phyloP scores from a whole-genome alignment of 2,888 invertebrate species.

The Torymus aiolomorphi region DNA sequence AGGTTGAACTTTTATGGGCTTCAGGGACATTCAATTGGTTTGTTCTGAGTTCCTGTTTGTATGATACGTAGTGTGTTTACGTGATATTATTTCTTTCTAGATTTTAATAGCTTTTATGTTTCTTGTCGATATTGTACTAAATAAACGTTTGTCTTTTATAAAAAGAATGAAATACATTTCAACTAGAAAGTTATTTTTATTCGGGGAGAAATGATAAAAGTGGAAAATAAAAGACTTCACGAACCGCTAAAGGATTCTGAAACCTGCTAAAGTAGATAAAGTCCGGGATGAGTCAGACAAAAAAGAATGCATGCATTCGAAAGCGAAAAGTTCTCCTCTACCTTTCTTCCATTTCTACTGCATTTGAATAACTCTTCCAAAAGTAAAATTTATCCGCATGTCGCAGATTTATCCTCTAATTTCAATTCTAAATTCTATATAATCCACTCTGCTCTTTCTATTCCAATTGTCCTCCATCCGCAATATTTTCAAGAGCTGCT shows the following conservation, averaged over 20 bases:
- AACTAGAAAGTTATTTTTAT: neutral
- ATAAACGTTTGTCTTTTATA: no score
- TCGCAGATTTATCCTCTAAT: neutral
- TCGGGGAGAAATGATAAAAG: neutral
- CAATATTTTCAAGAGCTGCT: no score
- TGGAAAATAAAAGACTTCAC: neutral
- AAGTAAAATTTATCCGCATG: neutral
- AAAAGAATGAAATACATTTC: no score
- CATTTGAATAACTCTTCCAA: neutral
- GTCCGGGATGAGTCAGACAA: slow-evolving; percentile 25
- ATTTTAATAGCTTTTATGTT: no score
- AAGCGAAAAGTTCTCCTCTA: slow-evolving; percentile 15
- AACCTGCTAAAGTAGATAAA: slow-evolving; percentile 36
- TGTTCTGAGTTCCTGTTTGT: no score
- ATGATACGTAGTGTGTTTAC: no score
- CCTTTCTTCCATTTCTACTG: neutral
- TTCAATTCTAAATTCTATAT: neutral
- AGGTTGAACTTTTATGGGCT: no score
- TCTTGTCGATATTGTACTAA: no score
- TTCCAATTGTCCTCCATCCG: no score
- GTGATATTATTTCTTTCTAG: no score
- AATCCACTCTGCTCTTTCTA: no score
- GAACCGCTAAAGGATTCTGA: neutral
- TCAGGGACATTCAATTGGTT: no score
- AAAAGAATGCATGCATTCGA: slow-evolving; percentile 2